phyloP scores from a whole-genome alignment of 2,797 vertebrate species.

The Ambastaia sidthimunki region DNA sequence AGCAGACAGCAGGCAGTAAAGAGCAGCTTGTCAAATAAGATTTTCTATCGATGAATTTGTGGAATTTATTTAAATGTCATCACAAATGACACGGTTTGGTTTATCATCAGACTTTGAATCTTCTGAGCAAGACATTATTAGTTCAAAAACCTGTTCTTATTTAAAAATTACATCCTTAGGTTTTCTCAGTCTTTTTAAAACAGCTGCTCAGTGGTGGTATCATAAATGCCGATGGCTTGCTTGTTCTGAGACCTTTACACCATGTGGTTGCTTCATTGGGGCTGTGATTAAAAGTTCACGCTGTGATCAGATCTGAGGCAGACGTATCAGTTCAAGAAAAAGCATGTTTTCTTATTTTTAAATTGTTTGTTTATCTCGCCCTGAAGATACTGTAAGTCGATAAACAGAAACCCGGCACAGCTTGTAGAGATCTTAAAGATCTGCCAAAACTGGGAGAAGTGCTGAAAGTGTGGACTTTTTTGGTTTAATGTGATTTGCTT shows the following conservation, averaged over 20 bases:
- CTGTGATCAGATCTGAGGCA: slow-evolving; percentile 62
- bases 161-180: background rate
- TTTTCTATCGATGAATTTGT: background rate
- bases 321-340: slow-evolving; percentile 64
- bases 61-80: background rate
- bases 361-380: slow-evolving; percentile 11
- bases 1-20: background rate
- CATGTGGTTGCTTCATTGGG: background rate
- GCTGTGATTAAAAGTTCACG: slow-evolving; percentile 65
- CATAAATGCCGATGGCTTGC: background rate
- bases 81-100: background rate
- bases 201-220: background rate
- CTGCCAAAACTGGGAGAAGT: background rate
- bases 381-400: slow-evolving; percentile 8
- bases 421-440: background rate
- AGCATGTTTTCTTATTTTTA: slow-evolving; percentile 12
- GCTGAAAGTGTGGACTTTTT: background rate
- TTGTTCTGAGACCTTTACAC: slow-evolving; percentile 10
- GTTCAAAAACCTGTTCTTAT: background rate
- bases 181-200: background rate
- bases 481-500: background rate
- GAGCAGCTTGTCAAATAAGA: background rate
- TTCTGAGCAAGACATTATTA: background rate
- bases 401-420: background rate
- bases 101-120: background rate